Evolutionary conservation across 2,113 vertebrate species (phyloP).

Genomic region (Mastomys coucha): DNA sequence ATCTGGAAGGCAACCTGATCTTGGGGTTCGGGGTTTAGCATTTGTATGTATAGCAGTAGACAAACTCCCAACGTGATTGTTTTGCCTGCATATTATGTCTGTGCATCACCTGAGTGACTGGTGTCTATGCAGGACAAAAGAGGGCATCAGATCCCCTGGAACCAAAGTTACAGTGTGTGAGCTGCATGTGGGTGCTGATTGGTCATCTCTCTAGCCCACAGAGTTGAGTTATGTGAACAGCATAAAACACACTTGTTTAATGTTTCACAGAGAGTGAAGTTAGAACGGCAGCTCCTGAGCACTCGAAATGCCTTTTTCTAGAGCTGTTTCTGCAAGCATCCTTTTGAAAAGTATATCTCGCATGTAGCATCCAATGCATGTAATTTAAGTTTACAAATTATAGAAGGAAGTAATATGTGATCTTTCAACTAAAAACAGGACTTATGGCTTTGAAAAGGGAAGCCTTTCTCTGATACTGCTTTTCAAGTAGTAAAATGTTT

Average conservation of each 20-base stretch:
- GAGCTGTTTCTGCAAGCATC: slow-evolving; percentile 20
- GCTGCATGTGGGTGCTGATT: not conserved
- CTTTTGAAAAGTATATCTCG: slow-evolving; percentile 52
- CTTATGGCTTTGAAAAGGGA: slow-evolving; percentile 47
- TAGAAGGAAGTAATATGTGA: not conserved
- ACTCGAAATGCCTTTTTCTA: not conserved
- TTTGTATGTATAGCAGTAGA: too few relatives aligned
- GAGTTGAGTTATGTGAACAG: not conserved
- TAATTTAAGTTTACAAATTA: slow-evolving; percentile 61
- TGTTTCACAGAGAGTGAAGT: slow-evolving; percentile 10
- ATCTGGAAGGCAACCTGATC: too few relatives aligned
- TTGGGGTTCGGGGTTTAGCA: too few relatives aligned
- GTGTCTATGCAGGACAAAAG: not conserved
- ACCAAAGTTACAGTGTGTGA: not conserved
- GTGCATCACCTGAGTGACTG: not conserved
- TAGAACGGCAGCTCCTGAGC: not conserved
- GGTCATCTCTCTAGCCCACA: not conserved
- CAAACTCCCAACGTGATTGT: not conserved
- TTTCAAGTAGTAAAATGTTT: slow-evolving; percentile 82
- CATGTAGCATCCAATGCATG: not conserved
- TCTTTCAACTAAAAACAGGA: slow-evolving; percentile 45
- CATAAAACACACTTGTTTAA: not conserved
- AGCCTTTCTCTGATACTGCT: slow-evolving; percentile 58
- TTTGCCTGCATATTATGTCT: not conserved
- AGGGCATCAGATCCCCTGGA: not conserved